These are phyloP conservation scores for Silurus meridionalis DNA, from an alignment of 2,113 vertebrate genomes.

Conservation along the genomic window DNA sequence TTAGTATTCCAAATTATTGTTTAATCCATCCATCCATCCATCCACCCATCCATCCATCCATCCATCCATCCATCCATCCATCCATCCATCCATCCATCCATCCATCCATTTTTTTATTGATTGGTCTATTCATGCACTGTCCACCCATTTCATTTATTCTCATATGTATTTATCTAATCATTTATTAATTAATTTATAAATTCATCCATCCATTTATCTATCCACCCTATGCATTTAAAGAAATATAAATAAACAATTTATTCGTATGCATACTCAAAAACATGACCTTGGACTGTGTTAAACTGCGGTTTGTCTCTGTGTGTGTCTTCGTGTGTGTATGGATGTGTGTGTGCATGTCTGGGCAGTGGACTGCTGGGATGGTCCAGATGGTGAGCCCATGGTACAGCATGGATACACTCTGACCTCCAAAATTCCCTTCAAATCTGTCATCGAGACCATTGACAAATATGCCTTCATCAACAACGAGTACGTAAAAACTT, in stretches of 20 bases:
- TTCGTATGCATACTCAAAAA: neutral
- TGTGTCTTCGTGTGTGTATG: neutral
- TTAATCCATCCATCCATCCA: neutral
- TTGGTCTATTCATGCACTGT: neutral
- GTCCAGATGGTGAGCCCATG: slow-evolving; percentile 91
- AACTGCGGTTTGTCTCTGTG: neutral
- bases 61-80: neutral
- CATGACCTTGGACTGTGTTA: neutral
- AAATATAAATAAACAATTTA: neutral
- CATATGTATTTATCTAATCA: too few species aligned
- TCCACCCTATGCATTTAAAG: too few species aligned
- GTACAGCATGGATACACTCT: slow-evolving; percentile 97
- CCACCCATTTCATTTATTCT: too few species aligned
- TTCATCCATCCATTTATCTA: neutral
- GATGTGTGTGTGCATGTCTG: slow-evolving; percentile 2
- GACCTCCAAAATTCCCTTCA: slow-evolving; percentile 94
- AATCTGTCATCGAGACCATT: slow-evolving; percentile 91
- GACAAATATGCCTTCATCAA: slow-evolving; percentile 91
- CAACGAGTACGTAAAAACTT: slow-evolving; percentile 83
- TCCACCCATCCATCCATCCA: neutral
- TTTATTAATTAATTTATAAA: neutral
- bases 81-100: neutral
- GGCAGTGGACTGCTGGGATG: slow-evolving; percentile 97
- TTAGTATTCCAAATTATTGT: too few species aligned
- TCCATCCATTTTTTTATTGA: neutral